These are phyloP conservation scores for Macroglossus sobrinus DNA, from an alignment of 2,113 vertebrate species.

Conservation along the genomic window DNA sequence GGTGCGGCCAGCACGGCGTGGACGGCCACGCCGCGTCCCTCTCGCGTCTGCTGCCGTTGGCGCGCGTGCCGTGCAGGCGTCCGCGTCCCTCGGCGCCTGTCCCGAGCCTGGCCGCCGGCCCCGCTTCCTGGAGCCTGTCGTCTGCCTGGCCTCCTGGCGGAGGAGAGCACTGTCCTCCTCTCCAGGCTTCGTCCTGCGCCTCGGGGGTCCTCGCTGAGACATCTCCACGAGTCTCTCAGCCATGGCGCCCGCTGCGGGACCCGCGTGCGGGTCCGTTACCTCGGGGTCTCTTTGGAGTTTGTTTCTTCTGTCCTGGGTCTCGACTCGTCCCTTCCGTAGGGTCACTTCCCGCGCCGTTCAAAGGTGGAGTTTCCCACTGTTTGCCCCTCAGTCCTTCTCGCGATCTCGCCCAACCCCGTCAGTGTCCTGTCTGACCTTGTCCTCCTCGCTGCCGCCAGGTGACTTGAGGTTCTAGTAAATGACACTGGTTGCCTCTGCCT, in stretches of 20 bases:
- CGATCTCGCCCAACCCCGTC: not conserved
- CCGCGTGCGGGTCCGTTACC: not conserved
- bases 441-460: not conserved
- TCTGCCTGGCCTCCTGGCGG: not conserved
- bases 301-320: not conserved
- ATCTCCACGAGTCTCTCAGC: too few relatives aligned
- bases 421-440: not conserved
- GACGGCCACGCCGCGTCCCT: not conserved
- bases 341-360: not conserved
- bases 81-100: not conserved
- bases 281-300: not conserved
- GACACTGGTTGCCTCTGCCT: not conserved
- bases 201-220: too few relatives aligned
- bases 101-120: not conserved
- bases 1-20: accelerated
- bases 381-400: not conserved
- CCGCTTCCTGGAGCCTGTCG: not conserved
- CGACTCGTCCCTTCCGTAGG: not conserved
- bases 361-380: not conserved
- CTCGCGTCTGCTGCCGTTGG: accelerated
- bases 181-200: not conserved
- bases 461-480: not conserved
- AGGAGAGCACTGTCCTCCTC: not conserved
- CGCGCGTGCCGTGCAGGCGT: not conserved
- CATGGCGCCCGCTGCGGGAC: not conserved